Evolutionary conservation across 1,140 invertebrate genomes (phyloP), one percentile per base, ranked within the genome.

Genomic region (Tetranychus urticae): DNA sequence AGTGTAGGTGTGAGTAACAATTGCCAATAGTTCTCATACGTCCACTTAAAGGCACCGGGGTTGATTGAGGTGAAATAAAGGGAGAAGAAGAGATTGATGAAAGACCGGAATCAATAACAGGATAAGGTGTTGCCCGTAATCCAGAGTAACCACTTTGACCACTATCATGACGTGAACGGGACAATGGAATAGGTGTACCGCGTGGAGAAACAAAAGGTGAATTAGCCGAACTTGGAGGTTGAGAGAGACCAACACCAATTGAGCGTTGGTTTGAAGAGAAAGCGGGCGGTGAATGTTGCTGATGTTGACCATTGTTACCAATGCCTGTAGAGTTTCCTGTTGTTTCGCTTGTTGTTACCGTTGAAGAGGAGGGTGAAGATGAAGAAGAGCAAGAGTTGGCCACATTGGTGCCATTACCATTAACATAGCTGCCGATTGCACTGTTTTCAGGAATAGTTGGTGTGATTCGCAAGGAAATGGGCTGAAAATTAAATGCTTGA

Each of bases 121-220:
- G 66, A 58, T 62, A 68, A 14, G 60, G 67, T 39, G 62, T 70
- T 56, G 62, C 60, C 14, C 61, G 64, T 56, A 56, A 64, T 58
- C 59, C 64, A 61, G 61, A 64, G 62, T 65, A 66, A 64, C 65
- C 67, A 68, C 61, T 70, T 58, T 71, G 69, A n/a, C 70, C 72
- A 50, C 72, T 73, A 62, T 71, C 71, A 62, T 73, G 72, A 13
- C 73, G 65, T 34, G 72, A 74, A 33, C 82, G 74, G 34, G 66
- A 65, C 23, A 68, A 52, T 12, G 79, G 79, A 1, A 83, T 77
- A 1, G 83, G 82, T 1, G 84, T 86, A 63, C 82, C 81, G 34
- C 84, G 75, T 1, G 85, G 86, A 66, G 85, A 87, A 2, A 87
- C 84, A 70, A 88, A 88, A 2, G 84, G 85, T 70, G 82, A 85